Percentiles rank a stretch among this genome's conserved stretches.
Evolutionary conservation across 2,888 invertebrate genomes (phyloP).

Genomic region (Epistrophe grossulariae): DNA sequence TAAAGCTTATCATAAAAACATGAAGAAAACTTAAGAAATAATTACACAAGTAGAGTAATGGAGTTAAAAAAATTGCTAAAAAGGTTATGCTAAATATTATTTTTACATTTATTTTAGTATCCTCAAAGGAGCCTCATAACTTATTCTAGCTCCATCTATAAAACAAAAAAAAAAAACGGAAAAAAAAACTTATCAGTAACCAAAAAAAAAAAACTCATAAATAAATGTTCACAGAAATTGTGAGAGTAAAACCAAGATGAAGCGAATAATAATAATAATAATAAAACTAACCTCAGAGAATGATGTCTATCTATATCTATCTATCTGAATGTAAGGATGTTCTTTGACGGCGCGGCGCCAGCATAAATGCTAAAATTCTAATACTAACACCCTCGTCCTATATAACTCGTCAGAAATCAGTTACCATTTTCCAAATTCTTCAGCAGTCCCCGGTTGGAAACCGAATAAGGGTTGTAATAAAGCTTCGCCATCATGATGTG

Average conservation of each 20-base stretch:
- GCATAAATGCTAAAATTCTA: constrained; percentile 38
- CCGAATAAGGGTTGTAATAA: constrained; percentile 62
- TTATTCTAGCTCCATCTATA: not conserved
- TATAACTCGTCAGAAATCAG: constrained; percentile 10
- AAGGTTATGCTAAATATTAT: no score
- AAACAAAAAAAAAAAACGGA: not conserved
- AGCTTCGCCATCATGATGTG: constrained; percentile 68
- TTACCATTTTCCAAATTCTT: constrained; percentile 39
- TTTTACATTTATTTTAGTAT: not conserved
- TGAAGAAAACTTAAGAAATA: no score
- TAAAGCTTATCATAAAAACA: no score
- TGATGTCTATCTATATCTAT: constrained; percentile 72
- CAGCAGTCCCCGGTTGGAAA: constrained; percentile 8
- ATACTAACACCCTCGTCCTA: constrained; percentile 41
- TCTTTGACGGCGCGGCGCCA: constrained; percentile 66
- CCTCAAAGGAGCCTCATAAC: not conserved
- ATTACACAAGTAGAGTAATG: no score
- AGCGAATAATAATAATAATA: constrained; percentile 73
- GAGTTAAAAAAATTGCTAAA: no score
- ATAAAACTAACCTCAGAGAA: constrained; percentile 75
- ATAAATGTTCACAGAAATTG: constrained; percentile 52
- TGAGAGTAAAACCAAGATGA: constrained; percentile 55
- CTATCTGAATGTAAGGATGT: constrained; percentile 25
- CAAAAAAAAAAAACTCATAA: constrained; percentile 44
- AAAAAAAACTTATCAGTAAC: not conserved